A percentile compares a stretch with the other conserved stretches of the same genome.
Evolutionary conservation across 53 echinoderm and acorn worm species (phyloP).

Genomic region (Echinarachnius parma): DNA sequence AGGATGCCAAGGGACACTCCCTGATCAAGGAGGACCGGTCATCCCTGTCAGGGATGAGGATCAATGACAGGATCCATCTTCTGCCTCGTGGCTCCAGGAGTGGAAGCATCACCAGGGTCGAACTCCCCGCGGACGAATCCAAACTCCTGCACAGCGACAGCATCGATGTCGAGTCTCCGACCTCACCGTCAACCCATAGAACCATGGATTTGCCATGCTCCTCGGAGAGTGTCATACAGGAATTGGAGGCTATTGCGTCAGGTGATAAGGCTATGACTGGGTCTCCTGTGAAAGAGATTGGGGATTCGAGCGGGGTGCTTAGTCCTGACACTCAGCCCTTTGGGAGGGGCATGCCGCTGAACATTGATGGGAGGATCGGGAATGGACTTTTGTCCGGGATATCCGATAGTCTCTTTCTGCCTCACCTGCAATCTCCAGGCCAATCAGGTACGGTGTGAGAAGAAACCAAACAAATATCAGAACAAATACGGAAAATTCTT

Average conservation of each 20-base stretch:
- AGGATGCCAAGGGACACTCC: slow-evolving; percentile 25
- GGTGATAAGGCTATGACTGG: slow-evolving; percentile 15
- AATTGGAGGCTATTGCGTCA: not conserved
- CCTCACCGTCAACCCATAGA: slow-evolving; percentile 3
- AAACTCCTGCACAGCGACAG: slow-evolving; percentile 42
- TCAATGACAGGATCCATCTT: not conserved
- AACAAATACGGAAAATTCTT: not conserved
- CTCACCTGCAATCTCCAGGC: not conserved
- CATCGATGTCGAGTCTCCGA: slow-evolving; percentile 38
- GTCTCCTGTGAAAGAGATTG: not conserved
- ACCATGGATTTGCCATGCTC: slow-evolving; percentile 9
- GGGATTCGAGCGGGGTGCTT: slow-evolving; percentile 13
- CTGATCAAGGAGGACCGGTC: slow-evolving; percentile 23
- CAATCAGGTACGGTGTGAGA: not conserved
- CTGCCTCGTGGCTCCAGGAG: slow-evolving; percentile 13
- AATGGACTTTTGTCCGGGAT: slow-evolving; percentile 37
- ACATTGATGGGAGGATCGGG: slow-evolving; percentile 40
- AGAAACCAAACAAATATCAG: not conserved
- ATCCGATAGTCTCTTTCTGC: slow-evolving; percentile 3
- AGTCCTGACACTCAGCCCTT: slow-evolving; percentile 44
- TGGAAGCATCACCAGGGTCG: slow-evolving; percentile 24
- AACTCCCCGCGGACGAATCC: slow-evolving; percentile 33
- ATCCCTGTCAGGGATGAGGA: not conserved
- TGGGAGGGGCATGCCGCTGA: slow-evolving; percentile 20
- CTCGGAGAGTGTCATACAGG: not conserved